Evolutionary conservation across 2,113 vertebrate genomes (phyloP).

Genomic region (Lycaon pictus): DNA sequence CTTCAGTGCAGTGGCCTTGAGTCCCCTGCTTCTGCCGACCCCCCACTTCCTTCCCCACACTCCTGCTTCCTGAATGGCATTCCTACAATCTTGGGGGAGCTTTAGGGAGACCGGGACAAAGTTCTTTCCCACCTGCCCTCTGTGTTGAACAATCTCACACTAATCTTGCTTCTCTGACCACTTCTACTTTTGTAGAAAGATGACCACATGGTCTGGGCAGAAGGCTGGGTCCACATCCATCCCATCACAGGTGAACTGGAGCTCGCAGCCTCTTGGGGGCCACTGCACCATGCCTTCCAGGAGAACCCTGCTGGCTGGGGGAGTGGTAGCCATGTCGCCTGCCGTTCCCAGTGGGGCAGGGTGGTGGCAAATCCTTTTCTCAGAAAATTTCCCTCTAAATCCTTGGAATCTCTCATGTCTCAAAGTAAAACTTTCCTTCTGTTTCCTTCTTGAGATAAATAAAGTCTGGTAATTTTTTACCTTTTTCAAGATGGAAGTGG

Average conservation of each 20-base stretch:
- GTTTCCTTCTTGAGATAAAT: neutral
- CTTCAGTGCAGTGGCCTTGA: no score
- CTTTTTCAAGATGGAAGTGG: rapidly evolving
- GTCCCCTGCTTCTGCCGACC: rapidly evolving
- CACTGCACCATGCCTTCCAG: rapidly evolving
- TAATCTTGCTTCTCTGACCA: neutral
- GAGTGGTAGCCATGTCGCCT: rapidly evolving
- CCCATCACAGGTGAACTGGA: rapidly evolving
- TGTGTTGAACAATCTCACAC: neutral
- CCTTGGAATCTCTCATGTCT: neutral
- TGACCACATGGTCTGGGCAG: neutral
- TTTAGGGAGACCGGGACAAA: neutral
- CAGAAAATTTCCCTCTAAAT: neutral
- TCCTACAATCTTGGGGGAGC: neutral
- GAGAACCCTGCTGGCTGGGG: rapidly evolving
- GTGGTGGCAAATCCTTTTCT: neutral
- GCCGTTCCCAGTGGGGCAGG: neutral
- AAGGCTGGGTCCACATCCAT: rapidly evolving
- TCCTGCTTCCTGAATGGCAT: neutral
- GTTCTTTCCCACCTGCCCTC: no score
- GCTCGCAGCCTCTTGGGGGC: neutral
- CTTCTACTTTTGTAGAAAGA: neutral
- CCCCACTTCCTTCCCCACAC: rapidly evolving
- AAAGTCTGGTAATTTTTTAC: rapidly evolving
- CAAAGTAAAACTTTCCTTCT: neutral